These are phyloP conservation scores for Coturnix japonica DNA, from an alignment of 2,113 vertebrate species.

Conservation along the genomic window DNA sequence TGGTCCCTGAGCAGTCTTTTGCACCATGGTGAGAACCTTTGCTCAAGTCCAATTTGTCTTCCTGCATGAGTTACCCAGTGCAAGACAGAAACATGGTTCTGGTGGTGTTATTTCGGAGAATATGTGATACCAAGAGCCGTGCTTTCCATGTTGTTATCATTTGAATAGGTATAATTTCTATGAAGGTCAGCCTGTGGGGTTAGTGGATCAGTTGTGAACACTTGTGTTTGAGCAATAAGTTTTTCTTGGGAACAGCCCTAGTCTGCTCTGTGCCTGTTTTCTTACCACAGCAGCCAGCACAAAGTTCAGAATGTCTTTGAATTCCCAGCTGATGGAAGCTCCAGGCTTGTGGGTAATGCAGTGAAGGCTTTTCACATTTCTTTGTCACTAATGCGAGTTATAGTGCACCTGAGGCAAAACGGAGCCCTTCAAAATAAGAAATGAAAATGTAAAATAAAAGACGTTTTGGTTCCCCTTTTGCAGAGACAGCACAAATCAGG, in stretches of 20 bases:
- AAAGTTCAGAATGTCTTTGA: neutral
- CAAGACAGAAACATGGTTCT: neutral
- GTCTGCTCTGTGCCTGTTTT: neutral
- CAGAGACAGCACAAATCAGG: conserved; percentile 33
- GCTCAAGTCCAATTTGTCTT: neutral
- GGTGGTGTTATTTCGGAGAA: neutral
- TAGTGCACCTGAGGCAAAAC: neutral
- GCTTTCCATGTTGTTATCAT: neutral
- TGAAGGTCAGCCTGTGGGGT: neutral
- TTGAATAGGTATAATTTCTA: neutral
- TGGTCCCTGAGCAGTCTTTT: neutral
- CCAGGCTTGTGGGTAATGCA: neutral
- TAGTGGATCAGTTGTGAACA: neutral
- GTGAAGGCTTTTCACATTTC: neutral
- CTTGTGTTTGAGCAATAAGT: neutral
- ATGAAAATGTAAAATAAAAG: conserved; percentile 32
- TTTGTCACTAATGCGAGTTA: conserved; percentile 2
- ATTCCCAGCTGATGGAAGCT: neutral
- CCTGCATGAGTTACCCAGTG: rapidly evolving
- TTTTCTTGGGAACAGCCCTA: neutral
- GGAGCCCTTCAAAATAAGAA: conserved; percentile 36
- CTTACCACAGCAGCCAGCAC: neutral
- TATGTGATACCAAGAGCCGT: rapidly evolving
- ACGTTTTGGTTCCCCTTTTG: neutral
- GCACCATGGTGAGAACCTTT: neutral